phyloP scores from a whole-genome alignment of 2,888 invertebrate genomes.

The Trilocha varians region DNA sequence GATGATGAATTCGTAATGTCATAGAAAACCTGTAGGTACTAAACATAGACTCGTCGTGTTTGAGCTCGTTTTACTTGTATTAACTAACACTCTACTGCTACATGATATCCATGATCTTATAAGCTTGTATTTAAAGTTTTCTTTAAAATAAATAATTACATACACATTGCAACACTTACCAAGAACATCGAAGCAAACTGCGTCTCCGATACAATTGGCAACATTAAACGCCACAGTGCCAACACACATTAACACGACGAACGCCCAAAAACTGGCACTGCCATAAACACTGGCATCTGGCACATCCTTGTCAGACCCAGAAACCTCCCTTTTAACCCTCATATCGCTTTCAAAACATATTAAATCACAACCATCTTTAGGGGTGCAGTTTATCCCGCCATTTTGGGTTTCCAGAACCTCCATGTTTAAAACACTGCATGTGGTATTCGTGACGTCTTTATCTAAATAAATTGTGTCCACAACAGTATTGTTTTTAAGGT shows the following conservation, averaged over 20 bases:
- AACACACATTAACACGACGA: constrained; percentile 79
- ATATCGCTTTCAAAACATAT: constrained; percentile 43
- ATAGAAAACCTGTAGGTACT: too few relatives aligned
- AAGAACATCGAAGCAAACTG: constrained; percentile 90
- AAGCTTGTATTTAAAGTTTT: too few relatives aligned
- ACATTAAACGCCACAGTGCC: constrained; percentile 89
- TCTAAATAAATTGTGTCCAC: constrained; percentile 46
- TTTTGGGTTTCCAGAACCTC: constrained; percentile 29
- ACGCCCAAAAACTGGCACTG: constrained; percentile 80
- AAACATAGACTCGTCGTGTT: too few relatives aligned
- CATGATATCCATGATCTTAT: too few relatives aligned
- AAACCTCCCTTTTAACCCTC: constrained; percentile 5
- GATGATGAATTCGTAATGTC: too few relatives aligned
- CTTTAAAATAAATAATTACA: too few relatives aligned
- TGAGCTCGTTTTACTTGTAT: too few relatives aligned
- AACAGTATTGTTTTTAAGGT: constrained; percentile 39
- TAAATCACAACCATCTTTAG: constrained; percentile 41
- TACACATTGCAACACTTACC: too few relatives aligned
- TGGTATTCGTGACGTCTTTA: constrained; percentile 27
- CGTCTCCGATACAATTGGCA: constrained; percentile 89
- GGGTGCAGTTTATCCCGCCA: constrained; percentile 37
- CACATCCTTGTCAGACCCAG: constrained; percentile 2
- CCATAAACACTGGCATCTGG: constrained; percentile 61
- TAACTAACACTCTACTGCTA: too few relatives aligned
- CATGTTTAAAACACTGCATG: constrained; percentile 51